Conservation (phyloP, 2,113 vertebrate genomes). For the Tragelaphus scriptus region DNA sequence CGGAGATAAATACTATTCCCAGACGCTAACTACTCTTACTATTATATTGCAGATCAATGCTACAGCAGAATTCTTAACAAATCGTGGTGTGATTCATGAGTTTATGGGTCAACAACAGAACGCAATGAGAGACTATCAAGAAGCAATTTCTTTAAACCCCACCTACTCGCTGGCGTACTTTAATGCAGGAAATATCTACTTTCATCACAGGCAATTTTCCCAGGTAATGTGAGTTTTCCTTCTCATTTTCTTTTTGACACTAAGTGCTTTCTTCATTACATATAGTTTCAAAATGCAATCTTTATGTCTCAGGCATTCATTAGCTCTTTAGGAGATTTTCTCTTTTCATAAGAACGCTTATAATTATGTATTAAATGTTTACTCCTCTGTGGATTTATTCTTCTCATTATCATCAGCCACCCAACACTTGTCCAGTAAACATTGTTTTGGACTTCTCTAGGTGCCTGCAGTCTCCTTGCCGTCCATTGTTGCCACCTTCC, state of each 20-base stretch:
- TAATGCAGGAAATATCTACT: slow-evolving; percentile 84
- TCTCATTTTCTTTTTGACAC: background rate
- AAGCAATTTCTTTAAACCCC: slow-evolving; percentile 79
- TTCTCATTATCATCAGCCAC: background rate
- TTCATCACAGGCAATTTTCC: slow-evolving; percentile 83
- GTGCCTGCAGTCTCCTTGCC: too few relatives aligned
- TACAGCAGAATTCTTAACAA: slow-evolving; percentile 80
- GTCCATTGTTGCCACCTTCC: background rate
- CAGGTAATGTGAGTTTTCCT: slow-evolving; percentile 75
- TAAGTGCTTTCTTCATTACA: slow-evolving; percentile 7
- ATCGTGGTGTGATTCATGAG: slow-evolving; percentile 83
- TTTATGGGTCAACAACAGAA: slow-evolving; percentile 80
- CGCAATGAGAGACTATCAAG: slow-evolving; percentile 84
- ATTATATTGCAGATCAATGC: slow-evolving; percentile 76
- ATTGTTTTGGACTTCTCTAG: background rate
- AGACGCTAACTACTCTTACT: background rate
- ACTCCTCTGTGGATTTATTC: background rate
- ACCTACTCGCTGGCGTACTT: slow-evolving; percentile 81
- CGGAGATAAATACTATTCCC: background rate
- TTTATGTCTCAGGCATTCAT: background rate
- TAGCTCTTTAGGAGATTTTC: background rate
- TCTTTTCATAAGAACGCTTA: background rate
- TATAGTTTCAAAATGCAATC: background rate
- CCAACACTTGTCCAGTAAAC: background rate
- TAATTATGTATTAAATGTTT: background rate